Base-by-base conservation (phyloP, 2,113 vertebrate species). In the Ardeotis arabs region DNA sequence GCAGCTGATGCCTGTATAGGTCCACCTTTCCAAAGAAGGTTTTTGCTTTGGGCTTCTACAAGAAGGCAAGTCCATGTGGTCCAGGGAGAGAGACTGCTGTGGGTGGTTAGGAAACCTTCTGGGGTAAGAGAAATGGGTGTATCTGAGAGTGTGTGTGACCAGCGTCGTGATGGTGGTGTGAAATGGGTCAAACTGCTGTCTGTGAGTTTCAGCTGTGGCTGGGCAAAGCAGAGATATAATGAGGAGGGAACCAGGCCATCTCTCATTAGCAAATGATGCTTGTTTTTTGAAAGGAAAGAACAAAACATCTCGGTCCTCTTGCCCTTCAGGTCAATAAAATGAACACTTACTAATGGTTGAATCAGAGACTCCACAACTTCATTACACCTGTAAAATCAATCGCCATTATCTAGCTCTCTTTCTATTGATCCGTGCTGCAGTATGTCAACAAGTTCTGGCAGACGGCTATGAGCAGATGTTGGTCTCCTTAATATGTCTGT, bases 351-450 rank as follows among this genome's bases (percentile, higher is more conserved):
- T 70, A 63, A 87, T 21, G 90, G 85, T 45, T 25, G 62, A 80
- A 85, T 74, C 69, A n/a, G 89, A 89, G 50, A 56, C 74, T 82
- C 15, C 3, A 84, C 23, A 55, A 56, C 80, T 89, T 80, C 69
- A 82, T 96, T 91, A 73, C 91, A 81, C 3, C 5, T 68, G 67
- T 89, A 33, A 90, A 84, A 76, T 47, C 56, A 58, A 47, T 92
- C 25, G n/a, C 84, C 55, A 14, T 96, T 76, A 79, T 60, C 69
- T 35, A 75, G 64, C 70, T 12, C 82, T 50, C 15, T 58, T 79
- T 37, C 14, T 23, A 24, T 70, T 58, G 94, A 74, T 86, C 47
- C 0, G 2, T 33, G 84, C 84, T 67, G 77, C 50, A 37, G 87
- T 59, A 52, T 28, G 44, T 68, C 83, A 69, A 23, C 9, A 7